Base-by-base conservation (phyloP, 2,888 invertebrate species). In the Carterocephalus palaemon region DNA sequence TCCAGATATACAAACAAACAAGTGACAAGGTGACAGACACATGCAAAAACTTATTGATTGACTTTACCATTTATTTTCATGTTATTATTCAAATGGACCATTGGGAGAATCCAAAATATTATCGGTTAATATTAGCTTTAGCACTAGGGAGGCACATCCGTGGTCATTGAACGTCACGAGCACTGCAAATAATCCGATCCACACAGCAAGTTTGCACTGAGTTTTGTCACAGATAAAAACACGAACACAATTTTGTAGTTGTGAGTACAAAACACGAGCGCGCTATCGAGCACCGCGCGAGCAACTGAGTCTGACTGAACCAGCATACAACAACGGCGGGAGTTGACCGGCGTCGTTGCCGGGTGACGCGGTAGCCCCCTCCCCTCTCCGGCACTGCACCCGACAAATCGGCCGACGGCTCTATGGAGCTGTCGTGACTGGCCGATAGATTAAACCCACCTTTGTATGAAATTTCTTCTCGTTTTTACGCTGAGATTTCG, bases 11-110 rank as follows among this genome's bases (percentile, higher is more conserved):
- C 56, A 68, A 69, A 55, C 46, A 46, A 69, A 60, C 70, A 72
- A 75, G 58, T 62, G 70, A 67, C 63, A 76, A 60, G 74, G 68
- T 66, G 59, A 65, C 47, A 48, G 60, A 63, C 57, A 62, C 82
- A 82, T 82, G 82, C 82, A 82, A 71, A 71, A 54, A 57, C 48
- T 53, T 66, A 24, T 37, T 59, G 60, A 56, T 65, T 64, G 63
- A 70, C 67, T 72, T 86, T 86, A 86, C 85, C 85, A 75, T 81
- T 79, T 66, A 86, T 85, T 86, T 85, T 84, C 85, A 86, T 85
- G 75, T 79, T 85, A 83, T 67, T 80, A 73, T 86, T 85, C 81
- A 85, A 82, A 70, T 83, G 82, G 70, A 85, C 85, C 85, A 85
- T 86, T 78, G 67, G 81, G 67, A 65, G 58, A 70, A 71, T 70